Base-by-base conservation (phyloP, 2,797 vertebrate genomes). In the Thunnus albacares region DNA sequence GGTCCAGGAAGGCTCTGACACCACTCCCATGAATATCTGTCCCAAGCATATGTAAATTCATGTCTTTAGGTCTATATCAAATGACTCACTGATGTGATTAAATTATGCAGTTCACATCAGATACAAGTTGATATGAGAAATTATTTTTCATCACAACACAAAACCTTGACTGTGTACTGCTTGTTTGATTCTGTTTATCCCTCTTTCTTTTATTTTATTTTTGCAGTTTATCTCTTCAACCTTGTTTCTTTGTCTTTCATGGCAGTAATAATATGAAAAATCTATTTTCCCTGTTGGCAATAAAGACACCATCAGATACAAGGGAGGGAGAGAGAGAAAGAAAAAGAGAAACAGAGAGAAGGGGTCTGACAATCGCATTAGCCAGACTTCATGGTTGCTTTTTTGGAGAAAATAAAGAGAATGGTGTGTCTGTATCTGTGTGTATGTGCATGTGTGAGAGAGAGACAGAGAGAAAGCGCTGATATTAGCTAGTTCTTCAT, bases 291-390 rank as follows among this genome's bases (percentile, higher is more conserved):
- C 80, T 80, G 24, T 70, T 56, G 78, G 79, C 80, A 86, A 88
- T 86, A 85, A 89, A 86, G 47, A 81, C n/a, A 75, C 35, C 30
- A 83, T 88, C 83, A 84, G 81, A 92, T 89, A 83, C 53, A 83
- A 61, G n/a, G 28, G 6, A 66, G 55, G 60, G 53, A 55, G 58
- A 43, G 43, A 52, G 59, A 53, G n/a, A 70, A 6, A 67, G 41
- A 65, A 49, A 17, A 6, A 24, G 18, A 68, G 56, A 76, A 65
- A 75, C 38, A 2, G 26, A 45, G 58, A 7, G 53, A 43, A 33
- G 15, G 59, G 45, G 45, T 84, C 60, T 84, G 38, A 83, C 64
- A 91, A 87, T 90, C 63, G n/a, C 81, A 89, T 89, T 88, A 91
- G 62, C 74, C 52, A 76, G 61, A 71, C 82, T 87, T 65, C 75